Conservation (phyloP, 1,140 invertebrate species). For the Drosophila punjabiensis region DNA sequence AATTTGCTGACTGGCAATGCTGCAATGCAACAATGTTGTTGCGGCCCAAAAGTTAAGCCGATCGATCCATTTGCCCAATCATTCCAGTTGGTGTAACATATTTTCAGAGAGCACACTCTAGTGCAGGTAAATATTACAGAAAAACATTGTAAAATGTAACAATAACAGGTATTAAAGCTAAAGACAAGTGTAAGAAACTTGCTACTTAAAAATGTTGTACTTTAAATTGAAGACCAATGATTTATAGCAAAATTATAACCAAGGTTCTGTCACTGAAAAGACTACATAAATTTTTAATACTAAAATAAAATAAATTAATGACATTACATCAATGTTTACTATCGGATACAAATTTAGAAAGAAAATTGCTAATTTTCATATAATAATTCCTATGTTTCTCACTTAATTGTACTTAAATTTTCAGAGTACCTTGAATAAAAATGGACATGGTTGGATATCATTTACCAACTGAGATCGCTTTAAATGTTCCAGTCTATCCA, state of each 20-base stretch:
- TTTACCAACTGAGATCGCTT: neutral
- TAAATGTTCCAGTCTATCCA: neutral
- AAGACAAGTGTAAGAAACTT: neutral
- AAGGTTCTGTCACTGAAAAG: too few species aligned
- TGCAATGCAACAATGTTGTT: conserved; percentile 51
- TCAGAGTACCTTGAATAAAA: neutral
- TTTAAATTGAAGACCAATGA: too few species aligned
- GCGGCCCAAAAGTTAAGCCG: conserved; percentile 18
- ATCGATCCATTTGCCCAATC: conserved; percentile 35
- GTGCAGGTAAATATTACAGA: neutral
- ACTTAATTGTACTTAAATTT: neutral
- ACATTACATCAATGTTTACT: too few species aligned
- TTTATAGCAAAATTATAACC: too few species aligned
- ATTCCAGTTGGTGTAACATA: conserved; percentile 32
- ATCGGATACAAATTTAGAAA: too few species aligned
- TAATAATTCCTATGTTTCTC: too few species aligned
- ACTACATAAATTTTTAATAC: too few species aligned
- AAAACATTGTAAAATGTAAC: neutral
- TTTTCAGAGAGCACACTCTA: conserved; percentile 23
- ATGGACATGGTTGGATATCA: neutral
- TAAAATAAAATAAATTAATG: too few species aligned
- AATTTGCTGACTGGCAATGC: conserved; percentile 47
- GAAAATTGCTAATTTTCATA: too few species aligned
- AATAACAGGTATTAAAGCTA: neutral
- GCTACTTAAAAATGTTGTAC: neutral